Conservation (phyloP, 2,797 vertebrate genomes). For the Percopsis omiscomaycus region DNA sequence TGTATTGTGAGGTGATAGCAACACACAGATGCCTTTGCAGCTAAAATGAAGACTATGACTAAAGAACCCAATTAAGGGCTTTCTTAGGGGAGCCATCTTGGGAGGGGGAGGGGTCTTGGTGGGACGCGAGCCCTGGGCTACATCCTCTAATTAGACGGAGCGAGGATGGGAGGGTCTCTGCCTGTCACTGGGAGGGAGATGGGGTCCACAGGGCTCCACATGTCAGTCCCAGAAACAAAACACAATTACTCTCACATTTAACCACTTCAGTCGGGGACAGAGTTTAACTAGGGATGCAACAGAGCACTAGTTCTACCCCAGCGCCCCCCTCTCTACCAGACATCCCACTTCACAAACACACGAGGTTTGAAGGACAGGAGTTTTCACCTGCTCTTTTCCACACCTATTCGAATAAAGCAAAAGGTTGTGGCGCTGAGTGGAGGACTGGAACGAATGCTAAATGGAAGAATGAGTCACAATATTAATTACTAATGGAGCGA, state of each 20-base stretch:
- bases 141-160: conserved; percentile 84
- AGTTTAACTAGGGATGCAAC: conserved; percentile 66
- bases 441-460: conserved; percentile 18
- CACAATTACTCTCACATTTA: conserved; percentile 80
- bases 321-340: conserved; percentile 2
- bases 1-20: conserved; percentile 76
- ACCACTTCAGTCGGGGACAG: conserved; percentile 74
- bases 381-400: not conserved
- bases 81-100: conserved; percentile 83
- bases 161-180: conserved; percentile 79
- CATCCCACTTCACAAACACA: too few relatives aligned
- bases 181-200: conserved; percentile 83
- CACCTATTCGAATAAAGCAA: not conserved
- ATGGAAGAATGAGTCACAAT: conserved; percentile 21
- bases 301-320: conserved; percentile 3
- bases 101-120: conserved; percentile 79
- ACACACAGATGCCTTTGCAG: conserved; percentile 75
- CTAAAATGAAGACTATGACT: conserved; percentile 83
- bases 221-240: conserved; percentile 81
- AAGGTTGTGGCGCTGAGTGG: not conserved
- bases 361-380: not conserved
- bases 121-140: conserved; percentile 82
- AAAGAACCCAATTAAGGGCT: conserved; percentile 85
- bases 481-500: conserved; percentile 44
- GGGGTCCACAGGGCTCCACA: conserved; percentile 78